Percentiles rank a stretch among this genome's conserved stretches.
These are phyloP conservation scores for Clanis bilineata DNA, from an alignment of 2,888 invertebrate genomes.

Conservation along the genomic window DNA sequence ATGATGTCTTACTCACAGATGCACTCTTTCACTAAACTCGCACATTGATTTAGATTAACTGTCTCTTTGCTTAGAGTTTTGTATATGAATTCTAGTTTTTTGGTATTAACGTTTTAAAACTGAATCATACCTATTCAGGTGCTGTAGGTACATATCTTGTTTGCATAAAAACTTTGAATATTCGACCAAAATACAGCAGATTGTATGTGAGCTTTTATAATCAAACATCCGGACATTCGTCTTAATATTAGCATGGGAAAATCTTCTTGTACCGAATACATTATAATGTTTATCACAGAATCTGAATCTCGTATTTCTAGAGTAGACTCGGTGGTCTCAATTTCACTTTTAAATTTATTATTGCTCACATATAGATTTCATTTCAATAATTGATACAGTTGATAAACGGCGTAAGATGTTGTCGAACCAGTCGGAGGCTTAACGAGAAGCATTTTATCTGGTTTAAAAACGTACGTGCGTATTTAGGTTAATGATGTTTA, in stretches of 20 bases:
- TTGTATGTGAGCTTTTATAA: background rate
- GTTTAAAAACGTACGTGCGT: slow-evolving; percentile 40
- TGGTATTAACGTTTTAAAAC: background rate
- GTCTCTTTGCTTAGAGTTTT: slow-evolving; percentile 7
- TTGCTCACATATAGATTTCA: slow-evolving; percentile 21
- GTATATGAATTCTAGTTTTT: background rate
- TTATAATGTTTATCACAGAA: slow-evolving; percentile 16
- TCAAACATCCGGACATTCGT: background rate
- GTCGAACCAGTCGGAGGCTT: slow-evolving; percentile 36
- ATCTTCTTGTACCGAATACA: slow-evolving; percentile 21
- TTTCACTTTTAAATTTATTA: slow-evolving; percentile 38
- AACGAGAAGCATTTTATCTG: slow-evolving; percentile 35
- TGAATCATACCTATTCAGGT: background rate
- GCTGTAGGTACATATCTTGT: background rate
- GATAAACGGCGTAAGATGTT: slow-evolving; percentile 29
- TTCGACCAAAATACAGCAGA: background rate
- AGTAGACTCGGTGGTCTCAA: slow-evolving; percentile 28
- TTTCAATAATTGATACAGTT: slow-evolving; percentile 29
- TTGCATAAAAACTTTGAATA: background rate
- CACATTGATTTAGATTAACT: slow-evolving; percentile 25
- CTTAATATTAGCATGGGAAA: slow-evolving; percentile 15
- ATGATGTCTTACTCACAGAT: slow-evolving; percentile 11
- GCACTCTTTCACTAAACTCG: slow-evolving; percentile 23
- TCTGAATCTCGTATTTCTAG: slow-evolving; percentile 12
- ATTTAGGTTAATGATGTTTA: slow-evolving; percentile 57